Evolutionary conservation across 2,797 vertebrate genomes (phyloP).

Genomic region (Danio tinwini): DNA sequence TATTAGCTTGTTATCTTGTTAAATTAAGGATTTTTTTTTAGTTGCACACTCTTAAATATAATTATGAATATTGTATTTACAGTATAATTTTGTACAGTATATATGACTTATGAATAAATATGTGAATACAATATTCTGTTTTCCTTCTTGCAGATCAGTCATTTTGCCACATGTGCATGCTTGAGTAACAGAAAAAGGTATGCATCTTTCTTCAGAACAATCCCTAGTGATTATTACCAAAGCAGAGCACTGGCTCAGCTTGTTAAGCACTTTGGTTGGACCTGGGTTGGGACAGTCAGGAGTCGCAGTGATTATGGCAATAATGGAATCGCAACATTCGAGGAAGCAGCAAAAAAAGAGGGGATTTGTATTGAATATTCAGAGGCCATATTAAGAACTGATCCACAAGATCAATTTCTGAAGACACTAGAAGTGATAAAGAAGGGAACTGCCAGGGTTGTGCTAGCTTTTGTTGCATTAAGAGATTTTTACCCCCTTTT

Average conservation of each 20-base stretch:
- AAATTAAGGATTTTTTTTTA: not conserved
- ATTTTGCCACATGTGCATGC: constrained; percentile 52
- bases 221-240: constrained; percentile 53
- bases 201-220: constrained; percentile 50
- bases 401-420: constrained; percentile 6
- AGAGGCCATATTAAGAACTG: constrained; percentile 21
- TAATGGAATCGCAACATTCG: constrained; percentile 58
- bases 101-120: not conserved
- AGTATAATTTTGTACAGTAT: too few relatives aligned
- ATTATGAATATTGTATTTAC: too few relatives aligned
- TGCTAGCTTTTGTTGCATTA: constrained; percentile 57
- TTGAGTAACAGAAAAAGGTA: constrained; percentile 45
- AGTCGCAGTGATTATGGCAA: constrained; percentile 59
- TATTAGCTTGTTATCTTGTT: not conserved
- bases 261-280: constrained; percentile 58
- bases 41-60: too few relatives aligned
- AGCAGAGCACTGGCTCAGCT: constrained; percentile 51
- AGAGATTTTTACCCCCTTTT: constrained; percentile 62
- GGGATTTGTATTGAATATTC: constrained; percentile 62
- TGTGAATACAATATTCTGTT: not conserved
- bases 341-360: constrained; percentile 52
- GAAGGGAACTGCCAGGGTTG: constrained; percentile 30
- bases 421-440: constrained; percentile 11
- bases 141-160: constrained; percentile 31
- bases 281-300: constrained; percentile 55